Conservation (phyloP, 2,888 invertebrate species). For the Rhimphoctona megacephalus region DNA sequence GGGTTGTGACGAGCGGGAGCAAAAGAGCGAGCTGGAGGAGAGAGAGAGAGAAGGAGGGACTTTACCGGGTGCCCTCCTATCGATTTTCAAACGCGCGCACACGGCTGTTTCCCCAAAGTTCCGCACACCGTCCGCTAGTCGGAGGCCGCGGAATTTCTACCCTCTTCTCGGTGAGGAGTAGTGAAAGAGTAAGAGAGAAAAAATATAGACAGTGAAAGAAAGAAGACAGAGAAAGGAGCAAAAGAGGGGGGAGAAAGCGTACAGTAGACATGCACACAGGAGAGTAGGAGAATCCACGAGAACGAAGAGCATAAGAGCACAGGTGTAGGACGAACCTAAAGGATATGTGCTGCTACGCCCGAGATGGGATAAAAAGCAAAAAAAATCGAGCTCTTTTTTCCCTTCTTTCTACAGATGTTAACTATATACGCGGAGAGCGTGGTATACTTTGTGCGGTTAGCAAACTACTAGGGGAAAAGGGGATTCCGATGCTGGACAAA, state of each 20-base stretch:
- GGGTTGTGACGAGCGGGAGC: constrained; percentile 10
- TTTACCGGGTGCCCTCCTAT: constrained; percentile 65
- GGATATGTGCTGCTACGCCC: constrained; percentile 54
- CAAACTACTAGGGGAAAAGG: constrained; percentile 10
- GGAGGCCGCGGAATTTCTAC: constrained; percentile 62
- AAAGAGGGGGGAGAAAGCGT: not conserved
- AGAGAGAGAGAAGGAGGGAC: constrained; percentile 48
- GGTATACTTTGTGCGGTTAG: constrained; percentile 39
- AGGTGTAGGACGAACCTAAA: constrained; percentile 58
- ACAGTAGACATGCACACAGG: constrained; percentile 39
- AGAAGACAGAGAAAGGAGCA: constrained; percentile 20
- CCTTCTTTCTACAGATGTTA: constrained; percentile 33
- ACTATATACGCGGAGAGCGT: constrained; percentile 25
- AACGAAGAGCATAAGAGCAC: constrained; percentile 44
- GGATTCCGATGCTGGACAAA: constrained; percentile 42
- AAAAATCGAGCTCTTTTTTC: constrained; percentile 7
- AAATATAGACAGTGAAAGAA: not conserved
- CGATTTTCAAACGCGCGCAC: constrained; percentile 69
- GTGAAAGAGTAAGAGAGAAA: constrained; percentile 11
- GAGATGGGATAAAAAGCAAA: constrained; percentile 34
- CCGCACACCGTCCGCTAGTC: constrained; percentile 49
- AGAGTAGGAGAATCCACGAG: constrained; percentile 57
- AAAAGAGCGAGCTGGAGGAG: constrained; percentile 32
- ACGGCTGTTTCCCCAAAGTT: constrained; percentile 56
- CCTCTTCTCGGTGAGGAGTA: constrained; percentile 35